A percentile compares a stretch with the other conserved stretches of the same genome.
Evolutionary conservation across 1,140 invertebrate species (phyloP).

Genomic region (Artemia franciscana): DNA sequence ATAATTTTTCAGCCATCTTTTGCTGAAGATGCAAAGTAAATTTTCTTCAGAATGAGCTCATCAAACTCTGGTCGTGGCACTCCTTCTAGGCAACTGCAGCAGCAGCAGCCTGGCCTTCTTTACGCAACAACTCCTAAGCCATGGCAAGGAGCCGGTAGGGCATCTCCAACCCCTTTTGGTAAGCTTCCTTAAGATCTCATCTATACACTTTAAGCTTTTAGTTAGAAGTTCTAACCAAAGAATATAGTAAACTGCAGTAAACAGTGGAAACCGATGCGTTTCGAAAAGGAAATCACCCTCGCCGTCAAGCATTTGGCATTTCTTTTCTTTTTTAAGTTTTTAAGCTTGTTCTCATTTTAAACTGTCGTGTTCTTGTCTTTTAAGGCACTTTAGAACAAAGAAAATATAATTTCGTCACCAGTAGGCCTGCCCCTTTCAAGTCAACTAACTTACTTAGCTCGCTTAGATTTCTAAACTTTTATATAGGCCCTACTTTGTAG

Average conservation of each 20-base stretch:
- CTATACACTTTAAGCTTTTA: too few relatives aligned
- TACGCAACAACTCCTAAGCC: background rate
- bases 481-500: too few relatives aligned
- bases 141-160: background rate
- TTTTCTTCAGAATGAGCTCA: background rate
- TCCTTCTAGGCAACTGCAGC: background rate
- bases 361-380: background rate
- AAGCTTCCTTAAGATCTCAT: background rate
- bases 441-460: too few relatives aligned
- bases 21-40: background rate
- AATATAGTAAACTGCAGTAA: background rate
- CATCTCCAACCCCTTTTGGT: background rate
- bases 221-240: too few relatives aligned
- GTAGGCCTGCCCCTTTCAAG: too few relatives aligned
- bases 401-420: too few relatives aligned
- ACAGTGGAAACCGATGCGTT: background rate
- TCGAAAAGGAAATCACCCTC: background rate
- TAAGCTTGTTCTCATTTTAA: background rate
- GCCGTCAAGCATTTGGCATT: background rate
- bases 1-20: too few relatives aligned
- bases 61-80: too few relatives aligned
- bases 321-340: background rate
- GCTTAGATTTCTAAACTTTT: too few relatives aligned
- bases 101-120: background rate
- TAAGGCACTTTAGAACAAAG: too few relatives aligned